phyloP scores from a whole-genome alignment of 2,113 vertebrate genomes.

The Elaphurus davidianus region DNA sequence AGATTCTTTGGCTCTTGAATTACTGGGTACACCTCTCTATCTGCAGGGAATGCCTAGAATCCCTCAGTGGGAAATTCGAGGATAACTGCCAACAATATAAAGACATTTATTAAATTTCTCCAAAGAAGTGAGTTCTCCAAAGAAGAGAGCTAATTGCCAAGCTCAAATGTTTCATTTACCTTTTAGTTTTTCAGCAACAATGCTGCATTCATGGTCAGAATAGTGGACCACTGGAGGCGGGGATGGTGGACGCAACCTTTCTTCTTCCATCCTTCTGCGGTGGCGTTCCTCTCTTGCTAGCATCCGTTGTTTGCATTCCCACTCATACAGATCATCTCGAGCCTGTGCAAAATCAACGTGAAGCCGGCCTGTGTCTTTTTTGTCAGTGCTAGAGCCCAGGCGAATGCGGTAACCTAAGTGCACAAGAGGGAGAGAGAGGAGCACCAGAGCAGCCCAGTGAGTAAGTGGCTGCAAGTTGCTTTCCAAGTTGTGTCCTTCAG shows the following conservation, averaged over 20 bases:
- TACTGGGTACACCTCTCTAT: neutral
- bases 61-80: neutral
- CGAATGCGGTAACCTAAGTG: conserved; percentile 92
- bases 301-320: conserved; percentile 97
- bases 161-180: conserved; percentile 77
- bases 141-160: neutral
- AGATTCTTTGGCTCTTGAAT: neutral
- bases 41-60: neutral
- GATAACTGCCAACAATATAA: neutral
- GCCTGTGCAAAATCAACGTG: conserved; percentile 97
- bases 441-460: neutral
- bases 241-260: conserved; percentile 90
- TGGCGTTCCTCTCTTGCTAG: conserved; percentile 94
- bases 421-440: neutral
- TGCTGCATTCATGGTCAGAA: conserved; percentile 94
- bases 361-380: conserved; percentile 94
- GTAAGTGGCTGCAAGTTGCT: neutral
- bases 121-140: neutral
- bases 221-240: conserved; percentile 95
- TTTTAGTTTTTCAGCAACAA: conserved; percentile 96
- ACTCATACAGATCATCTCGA: conserved; percentile 96
- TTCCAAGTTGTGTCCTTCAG: neutral
- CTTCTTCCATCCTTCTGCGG: conserved; percentile 90
- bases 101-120: neutral
- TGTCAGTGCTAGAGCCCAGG: conserved; percentile 96